phyloP scores from a whole-genome alignment of 2,888 invertebrate species.

The Tigriopus californicus region DNA sequence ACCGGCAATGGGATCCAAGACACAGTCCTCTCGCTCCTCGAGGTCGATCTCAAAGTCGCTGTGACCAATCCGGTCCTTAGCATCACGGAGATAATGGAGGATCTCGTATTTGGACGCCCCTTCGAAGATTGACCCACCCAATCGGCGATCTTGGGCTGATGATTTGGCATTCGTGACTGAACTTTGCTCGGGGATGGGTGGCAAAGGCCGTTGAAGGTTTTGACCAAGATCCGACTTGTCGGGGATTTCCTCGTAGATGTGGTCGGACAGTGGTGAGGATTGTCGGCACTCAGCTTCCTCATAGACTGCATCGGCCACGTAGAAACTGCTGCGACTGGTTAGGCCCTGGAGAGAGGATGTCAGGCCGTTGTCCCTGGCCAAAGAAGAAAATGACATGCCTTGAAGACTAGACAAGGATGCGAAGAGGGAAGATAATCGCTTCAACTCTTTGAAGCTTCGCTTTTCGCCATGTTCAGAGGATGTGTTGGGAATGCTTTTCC shows the following conservation, averaged over 20 bases:
- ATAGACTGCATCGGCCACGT: not conserved
- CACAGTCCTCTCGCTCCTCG: not conserved
- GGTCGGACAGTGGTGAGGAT: constrained; percentile 1
- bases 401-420: no score
- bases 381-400: not conserved
- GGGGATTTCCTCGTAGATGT: constrained; percentile 14
- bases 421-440: not conserved
- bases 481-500: not conserved
- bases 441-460: constrained; percentile 10
- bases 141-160: not conserved
- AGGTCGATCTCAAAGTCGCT: not conserved
- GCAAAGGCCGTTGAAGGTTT: constrained; percentile 2
- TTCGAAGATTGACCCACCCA: constrained; percentile 7
- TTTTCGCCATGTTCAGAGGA: not conserved
- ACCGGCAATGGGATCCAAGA: not conserved
- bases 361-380: not conserved
- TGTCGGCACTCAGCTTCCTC: not conserved
- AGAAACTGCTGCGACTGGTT: not conserved
- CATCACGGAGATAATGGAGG: constrained; percentile 9
- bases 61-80: constrained; percentile 10
- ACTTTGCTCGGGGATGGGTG: constrained; percentile 12
- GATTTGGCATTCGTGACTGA: not conserved
- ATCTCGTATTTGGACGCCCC: constrained; percentile 16
- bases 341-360: not conserved
- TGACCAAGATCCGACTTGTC: not conserved